Percentiles rank a stretch among this genome's conserved stretches.
Evolutionary conservation across 2,888 invertebrate genomes (phyloP).

Genomic region (Drosophila rubida): DNA sequence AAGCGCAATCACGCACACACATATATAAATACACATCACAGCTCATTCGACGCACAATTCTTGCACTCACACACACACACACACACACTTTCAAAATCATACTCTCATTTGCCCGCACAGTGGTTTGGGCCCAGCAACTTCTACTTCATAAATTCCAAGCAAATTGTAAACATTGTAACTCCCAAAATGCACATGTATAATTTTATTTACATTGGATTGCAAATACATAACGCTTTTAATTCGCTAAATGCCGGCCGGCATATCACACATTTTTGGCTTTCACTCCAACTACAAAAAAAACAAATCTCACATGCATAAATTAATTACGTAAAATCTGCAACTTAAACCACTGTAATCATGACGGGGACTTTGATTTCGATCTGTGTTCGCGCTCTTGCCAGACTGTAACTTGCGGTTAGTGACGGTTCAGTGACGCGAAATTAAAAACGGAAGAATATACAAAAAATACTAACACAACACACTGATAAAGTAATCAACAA

Average conservation of each 20-base stretch:
- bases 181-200: background rate
- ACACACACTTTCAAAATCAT: background rate
- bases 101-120: slow-evolving; percentile 35
- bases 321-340: slow-evolving; percentile 11
- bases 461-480: slow-evolving; percentile 17
- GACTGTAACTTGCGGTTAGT: slow-evolving; percentile 32
- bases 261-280: slow-evolving; percentile 24
- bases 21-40: background rate
- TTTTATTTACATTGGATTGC: background rate
- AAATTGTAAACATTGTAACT: slow-evolving; percentile 36
- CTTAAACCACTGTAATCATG: slow-evolving; percentile 35
- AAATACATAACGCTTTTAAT: slow-evolving; percentile 1
- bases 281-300: slow-evolving; percentile 10
- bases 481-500: slow-evolving; percentile 26
- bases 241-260: slow-evolving; percentile 46
- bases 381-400: slow-evolving; percentile 11
- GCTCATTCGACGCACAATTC: slow-evolving; percentile 27
- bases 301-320: background rate
- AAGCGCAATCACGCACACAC: slow-evolving; percentile 19
- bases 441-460: slow-evolving; percentile 26
- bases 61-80: slow-evolving; percentile 17
- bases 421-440: slow-evolving; percentile 44
- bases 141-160: slow-evolving; percentile 17
- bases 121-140: slow-evolving; percentile 27
- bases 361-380: slow-evolving; percentile 4